Evolutionary conservation across 1,140 invertebrate species (phyloP).

Genomic region (Drosophila serrata): DNA sequence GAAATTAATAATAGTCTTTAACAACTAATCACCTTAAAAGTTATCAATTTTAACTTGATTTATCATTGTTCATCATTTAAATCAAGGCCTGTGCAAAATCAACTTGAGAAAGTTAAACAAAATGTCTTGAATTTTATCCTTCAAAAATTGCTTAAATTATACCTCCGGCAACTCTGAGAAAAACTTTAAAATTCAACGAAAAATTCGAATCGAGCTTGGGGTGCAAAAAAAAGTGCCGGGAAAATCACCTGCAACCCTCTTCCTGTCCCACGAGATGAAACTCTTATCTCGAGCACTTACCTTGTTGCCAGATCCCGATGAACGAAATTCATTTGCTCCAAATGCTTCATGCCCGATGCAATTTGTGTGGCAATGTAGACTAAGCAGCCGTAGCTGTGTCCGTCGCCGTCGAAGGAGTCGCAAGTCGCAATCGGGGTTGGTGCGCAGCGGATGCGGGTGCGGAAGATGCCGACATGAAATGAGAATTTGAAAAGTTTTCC

Average conservation of each 20-base stretch:
- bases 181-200: slow-evolving; percentile 3
- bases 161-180: neutral
- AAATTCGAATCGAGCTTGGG: neutral
- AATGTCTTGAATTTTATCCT: neutral
- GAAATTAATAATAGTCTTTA: neutral
- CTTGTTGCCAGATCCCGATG: slow-evolving; percentile 93
- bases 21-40: neutral
- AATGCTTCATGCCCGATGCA: slow-evolving; percentile 94
- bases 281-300: slow-evolving; percentile 85
- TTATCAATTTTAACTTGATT: too few relatives aligned
- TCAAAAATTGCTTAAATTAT: neutral
- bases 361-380: slow-evolving; percentile 93
- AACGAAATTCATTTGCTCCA: slow-evolving; percentile 92
- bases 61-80: neutral
- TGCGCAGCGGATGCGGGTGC: slow-evolving; percentile 51
- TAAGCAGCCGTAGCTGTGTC: slow-evolving; percentile 89
- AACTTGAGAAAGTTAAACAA: neutral
- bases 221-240: neutral
- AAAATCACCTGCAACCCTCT: slow-evolving; percentile 3
- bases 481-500: slow-evolving; percentile 81
- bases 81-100: neutral
- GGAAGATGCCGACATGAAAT: slow-evolving; percentile 72
- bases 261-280: slow-evolving; percentile 12
- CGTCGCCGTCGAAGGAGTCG: slow-evolving; percentile 22
- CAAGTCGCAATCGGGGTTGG: slow-evolving; percentile 14